Evolutionary conservation across 2,113 vertebrate species (phyloP).

Genomic region (Caloenas nicobarica): DNA sequence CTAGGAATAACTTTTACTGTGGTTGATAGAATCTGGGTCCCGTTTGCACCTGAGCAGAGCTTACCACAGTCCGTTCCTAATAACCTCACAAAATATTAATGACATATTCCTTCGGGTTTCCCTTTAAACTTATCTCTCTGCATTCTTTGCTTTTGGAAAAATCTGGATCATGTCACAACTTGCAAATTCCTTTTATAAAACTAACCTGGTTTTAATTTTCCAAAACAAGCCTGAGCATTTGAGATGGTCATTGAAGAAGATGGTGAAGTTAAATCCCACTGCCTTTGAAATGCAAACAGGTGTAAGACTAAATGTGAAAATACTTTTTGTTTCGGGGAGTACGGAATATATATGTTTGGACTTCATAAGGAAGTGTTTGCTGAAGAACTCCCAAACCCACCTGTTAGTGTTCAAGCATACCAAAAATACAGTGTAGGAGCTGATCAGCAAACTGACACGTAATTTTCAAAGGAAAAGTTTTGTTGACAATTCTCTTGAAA

Average conservation of each 20-base stretch:
- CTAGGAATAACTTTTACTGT: background rate
- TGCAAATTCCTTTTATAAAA: background rate
- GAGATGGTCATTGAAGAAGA: background rate
- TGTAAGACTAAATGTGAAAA: conserved; percentile 8
- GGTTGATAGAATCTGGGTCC: background rate
- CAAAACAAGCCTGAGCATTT: conserved; percentile 2
- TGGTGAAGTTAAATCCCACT: background rate
- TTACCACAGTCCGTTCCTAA: background rate
- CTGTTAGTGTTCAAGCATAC: background rate
- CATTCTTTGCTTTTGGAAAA: conserved; percentile 51
- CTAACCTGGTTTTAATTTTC: conserved; percentile 14
- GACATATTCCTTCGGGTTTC: background rate
- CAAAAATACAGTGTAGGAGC: background rate
- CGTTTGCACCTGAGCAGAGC: background rate
- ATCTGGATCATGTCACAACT: background rate
- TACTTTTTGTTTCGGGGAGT: background rate
- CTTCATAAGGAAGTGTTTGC: background rate
- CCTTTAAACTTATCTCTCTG: background rate
- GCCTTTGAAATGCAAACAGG: background rate
- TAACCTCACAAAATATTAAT: background rate
- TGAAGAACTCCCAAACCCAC: background rate
- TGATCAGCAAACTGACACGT: background rate
- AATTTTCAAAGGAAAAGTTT: background rate
- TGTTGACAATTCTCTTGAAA: background rate
- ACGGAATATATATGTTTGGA: background rate